A percentile compares a stretch with the other conserved stretches of the same genome.
Evolutionary conservation across 2,797 vertebrate species (phyloP).

Genomic region (Nannoperca australis): DNA sequence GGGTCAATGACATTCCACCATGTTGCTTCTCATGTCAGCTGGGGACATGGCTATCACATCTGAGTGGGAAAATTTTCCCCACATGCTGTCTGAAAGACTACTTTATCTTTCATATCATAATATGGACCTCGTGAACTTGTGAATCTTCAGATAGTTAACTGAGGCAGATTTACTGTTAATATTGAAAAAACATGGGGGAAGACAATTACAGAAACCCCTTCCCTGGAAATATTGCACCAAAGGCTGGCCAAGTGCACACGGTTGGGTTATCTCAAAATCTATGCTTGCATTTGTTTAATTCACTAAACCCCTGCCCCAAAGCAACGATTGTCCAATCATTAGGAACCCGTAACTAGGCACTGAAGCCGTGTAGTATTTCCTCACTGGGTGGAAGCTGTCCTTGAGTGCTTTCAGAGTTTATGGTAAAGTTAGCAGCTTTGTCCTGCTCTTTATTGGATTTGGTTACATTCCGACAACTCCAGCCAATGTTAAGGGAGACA

Average conservation of each 20-base stretch:
- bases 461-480: too few relatives aligned
- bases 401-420: too few relatives aligned
- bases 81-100: background rate
- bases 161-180: background rate
- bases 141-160: background rate
- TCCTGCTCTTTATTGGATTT: too few relatives aligned
- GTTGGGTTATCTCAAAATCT: background rate
- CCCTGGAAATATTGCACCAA: background rate
- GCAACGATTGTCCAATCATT: background rate
- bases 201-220: background rate
- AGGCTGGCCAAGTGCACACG: background rate
- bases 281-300: background rate
- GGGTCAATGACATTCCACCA: conserved; percentile 6
- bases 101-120: background rate
- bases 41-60: background rate
- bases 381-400: too few relatives aligned
- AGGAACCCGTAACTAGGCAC: background rate
- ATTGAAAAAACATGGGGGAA: background rate
- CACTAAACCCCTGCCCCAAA: background rate
- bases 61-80: conserved; percentile 1
- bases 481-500: too few relatives aligned
- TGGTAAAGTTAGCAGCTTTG: too few relatives aligned
- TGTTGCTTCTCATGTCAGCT: conserved; percentile 3
- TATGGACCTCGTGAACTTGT: background rate
- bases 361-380: background rate